Conservation (phyloP, 2,797 vertebrate species). For the Lepidocolaptes lacrymiger region DNA sequence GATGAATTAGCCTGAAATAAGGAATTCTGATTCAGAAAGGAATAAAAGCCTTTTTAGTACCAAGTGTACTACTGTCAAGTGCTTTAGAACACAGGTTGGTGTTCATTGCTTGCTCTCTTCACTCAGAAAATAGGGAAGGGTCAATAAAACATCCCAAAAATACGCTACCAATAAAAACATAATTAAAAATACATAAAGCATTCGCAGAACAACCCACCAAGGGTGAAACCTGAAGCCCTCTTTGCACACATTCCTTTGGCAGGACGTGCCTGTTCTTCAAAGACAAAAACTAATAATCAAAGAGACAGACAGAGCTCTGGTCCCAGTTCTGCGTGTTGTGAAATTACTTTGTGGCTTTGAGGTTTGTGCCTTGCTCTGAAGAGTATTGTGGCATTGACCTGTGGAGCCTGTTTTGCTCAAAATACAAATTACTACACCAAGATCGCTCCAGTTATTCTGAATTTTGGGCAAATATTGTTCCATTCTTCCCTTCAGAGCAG, state of each 20-base stretch:
- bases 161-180: not conserved
- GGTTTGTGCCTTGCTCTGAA: not conserved
- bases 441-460: not conserved
- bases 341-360: not conserved
- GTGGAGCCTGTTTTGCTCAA: not conserved
- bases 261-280: not conserved
- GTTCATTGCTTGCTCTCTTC: conserved; percentile 7
- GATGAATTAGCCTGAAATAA: conserved; percentile 4
- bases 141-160: conserved; percentile 30
- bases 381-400: not conserved
- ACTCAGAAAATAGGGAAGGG: conserved; percentile 10
- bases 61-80: not conserved
- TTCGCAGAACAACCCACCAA: not conserved
- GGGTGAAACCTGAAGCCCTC: not conserved
- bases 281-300: not conserved
- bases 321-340: not conserved
- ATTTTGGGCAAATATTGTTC: not conserved
- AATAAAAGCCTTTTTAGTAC: conserved; percentile 21
- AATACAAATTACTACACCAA: not conserved
- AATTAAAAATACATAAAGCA: not conserved
- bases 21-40: conserved; percentile 38
- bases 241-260: not conserved
- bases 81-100: not conserved
- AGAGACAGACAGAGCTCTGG: not conserved
- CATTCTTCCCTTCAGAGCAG: not conserved